Base-by-base conservation (phyloP, 1,140 invertebrate genomes). In the Drosophila oshimai region DNA sequence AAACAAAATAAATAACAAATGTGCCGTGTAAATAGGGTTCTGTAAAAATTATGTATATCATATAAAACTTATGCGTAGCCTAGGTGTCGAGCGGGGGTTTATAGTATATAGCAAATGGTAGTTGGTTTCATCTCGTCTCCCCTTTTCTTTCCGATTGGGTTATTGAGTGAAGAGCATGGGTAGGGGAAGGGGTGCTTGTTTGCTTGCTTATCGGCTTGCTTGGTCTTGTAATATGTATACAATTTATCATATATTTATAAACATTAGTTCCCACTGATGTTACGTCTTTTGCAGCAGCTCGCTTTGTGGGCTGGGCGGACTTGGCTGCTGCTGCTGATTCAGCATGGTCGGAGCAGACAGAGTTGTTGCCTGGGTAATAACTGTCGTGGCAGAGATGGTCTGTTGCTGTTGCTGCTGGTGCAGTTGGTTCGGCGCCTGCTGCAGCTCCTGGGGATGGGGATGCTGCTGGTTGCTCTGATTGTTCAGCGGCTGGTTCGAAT, bases 401-500 rank as follows among this genome's bases (percentile, higher is more conserved):
- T 89, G 89, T 74, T 90, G 89, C 50, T 89, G 78, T 26, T 87
- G 74, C 45, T 55, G 74, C 17, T 79, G 69, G 12, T 69, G 55
- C 24, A 47, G 74, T 24, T 77, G 72, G 28, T 67, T 67, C 18
- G 60, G 54, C 18, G 58, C 57, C 67, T 87, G 88, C 51, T 90
- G 89, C 58, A 83, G 64, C 50, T 89, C 74, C 42, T 89, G 86
- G 39, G 74, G 45, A 17, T 77, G 58, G 39, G 13, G 58, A 34
- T 69, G 74, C 70, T 78, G 76, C 51, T 90, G 86, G 45, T 83
- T 74, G 22, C 42, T 64, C 58, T 91, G 90, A 69, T 92, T 92
- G 80, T 95, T 95, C 91, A 95, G 95, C 44, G 95, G 95, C 55
- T 89, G 95, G 93, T 97, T 97, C 55, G 95, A 96, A 92, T 97